Base-by-base conservation (phyloP, 2,797 vertebrate genomes). In the Microctenopoma stevenorrisi region DNA sequence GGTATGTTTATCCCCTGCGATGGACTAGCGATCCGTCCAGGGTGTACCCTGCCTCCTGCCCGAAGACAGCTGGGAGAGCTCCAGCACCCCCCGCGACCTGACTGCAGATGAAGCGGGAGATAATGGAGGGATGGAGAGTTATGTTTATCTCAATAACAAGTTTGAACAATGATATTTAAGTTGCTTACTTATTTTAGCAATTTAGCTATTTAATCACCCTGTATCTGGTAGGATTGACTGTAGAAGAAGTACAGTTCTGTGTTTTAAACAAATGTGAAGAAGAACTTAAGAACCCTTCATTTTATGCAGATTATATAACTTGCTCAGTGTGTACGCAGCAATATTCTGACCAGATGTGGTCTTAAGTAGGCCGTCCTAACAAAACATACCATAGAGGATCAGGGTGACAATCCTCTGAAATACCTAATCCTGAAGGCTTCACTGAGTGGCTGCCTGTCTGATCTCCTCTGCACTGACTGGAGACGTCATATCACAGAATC, bases 391-490 rank as follows among this genome's bases (percentile, higher is more conserved):
- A 22, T 25, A 12, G 59, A 42, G 83, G 74, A 85, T 85, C 76
- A 83, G 55, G 15, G 50, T 61, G 53, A 84, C 66, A 49, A 56
- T 82, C 64, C 78, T 46, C 16, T 78, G 58, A 80, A 85, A 77
- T 61, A 82, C 77, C 83, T 82, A 74, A 82, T 82, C 79, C 73
- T 55, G 49, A 10, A 72, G 68, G 82, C 74, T 78, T 74, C 75
- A 68, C 49, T 74, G 60, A 68, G 64, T 50, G 64, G 43, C 76
- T 72, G 63, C 37, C 50, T 53, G 71, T 77, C 55, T 65, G 74
- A 69, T 74, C 59, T 76, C 64, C 52, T 74, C 35, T 6, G 60
- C 4, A 5, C 60, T 43, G 43, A 2, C 3, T 43, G 56, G 40
- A 80, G 51, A 74, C 18, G 0, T 18, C 65, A 64, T 53, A 14